Base-by-base conservation (phyloP, 2,113 vertebrate species). In the Neogale vison region DNA sequence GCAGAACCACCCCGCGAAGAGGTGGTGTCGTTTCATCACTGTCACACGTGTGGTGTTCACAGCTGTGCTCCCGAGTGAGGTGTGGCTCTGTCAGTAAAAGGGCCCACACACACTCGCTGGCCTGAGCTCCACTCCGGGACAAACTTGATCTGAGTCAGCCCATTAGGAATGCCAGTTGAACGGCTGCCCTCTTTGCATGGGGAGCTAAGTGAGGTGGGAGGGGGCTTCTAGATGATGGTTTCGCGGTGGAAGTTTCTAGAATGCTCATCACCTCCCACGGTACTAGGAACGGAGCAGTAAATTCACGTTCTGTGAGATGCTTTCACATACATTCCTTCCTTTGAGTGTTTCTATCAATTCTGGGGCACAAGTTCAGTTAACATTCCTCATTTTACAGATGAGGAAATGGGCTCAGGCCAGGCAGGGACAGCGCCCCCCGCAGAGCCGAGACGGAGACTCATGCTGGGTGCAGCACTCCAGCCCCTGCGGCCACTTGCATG, bases 91-190 rank as follows among this genome's bases (percentile, higher is more conserved):
- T 1, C 31, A 0, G 4, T 3, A 29, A 4, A 4, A 13, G 1
- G 0, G 7, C 0, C 4, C 93, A 20, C 9, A 7, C 23, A 6
- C 0, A 29, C 31, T 1, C 0, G 0, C 17, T 0, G 10, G 74
- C 71, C 18, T 1, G 20, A n/a, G n/a, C 24, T 36, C 61, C 0
- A 1, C 17, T 10, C 34, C 0, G 13, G 26, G 82, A 18, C 8
- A 6, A 9, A 0, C 34, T 4, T 1, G 50, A 3, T 31, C 72
- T 15, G 1, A 7, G 36, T 1, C 3, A 36, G 13, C 50, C 82
- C 47, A 8, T 34, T 1, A 2, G 2, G 59, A 50, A 18, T 3
- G 14, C 29, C 0, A 0, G 34, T 6, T 36, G 61, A 10, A 0
- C 45, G 4, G 65, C 65, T 0, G 12, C 47, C 42, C 0, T 13